Evolutionary conservation across 2,113 vertebrate genomes (phyloP).

Genomic region (Chionis minor): DNA sequence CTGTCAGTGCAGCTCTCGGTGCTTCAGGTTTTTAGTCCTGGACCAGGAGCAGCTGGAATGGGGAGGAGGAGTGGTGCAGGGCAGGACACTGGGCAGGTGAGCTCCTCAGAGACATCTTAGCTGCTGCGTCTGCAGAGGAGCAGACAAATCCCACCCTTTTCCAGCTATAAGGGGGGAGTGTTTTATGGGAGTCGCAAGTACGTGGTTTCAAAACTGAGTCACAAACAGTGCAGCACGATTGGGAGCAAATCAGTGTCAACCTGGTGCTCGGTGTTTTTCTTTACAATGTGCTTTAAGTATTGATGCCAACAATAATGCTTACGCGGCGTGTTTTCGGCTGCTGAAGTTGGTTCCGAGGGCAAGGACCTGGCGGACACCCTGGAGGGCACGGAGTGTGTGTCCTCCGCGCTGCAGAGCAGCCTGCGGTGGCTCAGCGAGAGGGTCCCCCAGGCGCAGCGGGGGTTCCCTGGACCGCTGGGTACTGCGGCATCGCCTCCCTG

Average conservation of each 20-base stretch:
- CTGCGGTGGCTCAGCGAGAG: fast-evolving
- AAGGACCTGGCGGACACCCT: fast-evolving
- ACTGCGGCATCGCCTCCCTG: neutral
- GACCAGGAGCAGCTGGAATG: neutral
- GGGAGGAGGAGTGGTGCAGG: neutral
- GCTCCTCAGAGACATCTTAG: fast-evolving
- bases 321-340: fast-evolving
- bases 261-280: fast-evolving
- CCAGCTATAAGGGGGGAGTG: fast-evolving
- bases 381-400: neutral
- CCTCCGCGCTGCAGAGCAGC: neutral
- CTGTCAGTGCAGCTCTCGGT: fast-evolving
- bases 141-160: neutral
- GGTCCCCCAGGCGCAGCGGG: fast-evolving
- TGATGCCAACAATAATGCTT: neutral
- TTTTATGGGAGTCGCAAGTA: neutral
- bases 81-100: neutral
- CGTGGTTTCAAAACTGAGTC: fast-evolving
- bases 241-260: neutral
- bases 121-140: neutral
- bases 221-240: neutral
- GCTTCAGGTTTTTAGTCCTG: neutral
- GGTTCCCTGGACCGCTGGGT: fast-evolving
- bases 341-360: neutral
- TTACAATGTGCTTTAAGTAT: neutral